Percentiles rank a stretch among this genome's conserved stretches.
phyloP scores from a whole-genome alignment of 2,888 invertebrate genomes.

The Stenodera caucasica region DNA sequence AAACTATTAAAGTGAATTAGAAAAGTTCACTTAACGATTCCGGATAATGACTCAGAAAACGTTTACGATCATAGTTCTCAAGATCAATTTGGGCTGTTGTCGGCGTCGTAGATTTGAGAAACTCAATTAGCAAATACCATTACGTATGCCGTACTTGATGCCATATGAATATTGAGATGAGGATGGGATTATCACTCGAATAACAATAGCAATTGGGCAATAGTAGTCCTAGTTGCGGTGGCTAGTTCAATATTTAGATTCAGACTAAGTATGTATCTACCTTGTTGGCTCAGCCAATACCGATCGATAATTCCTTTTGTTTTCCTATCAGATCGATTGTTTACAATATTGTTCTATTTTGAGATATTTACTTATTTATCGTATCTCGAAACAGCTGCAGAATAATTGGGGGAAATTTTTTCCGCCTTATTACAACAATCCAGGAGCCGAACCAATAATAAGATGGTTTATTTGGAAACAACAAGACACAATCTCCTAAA shows the following conservation, averaged over 20 bases:
- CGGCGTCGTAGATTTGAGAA: conserved; percentile 13
- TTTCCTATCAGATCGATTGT: not conserved
- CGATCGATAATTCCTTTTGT: not conserved
- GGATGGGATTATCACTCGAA: conserved; percentile 14
- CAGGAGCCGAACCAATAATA: too few species aligned
- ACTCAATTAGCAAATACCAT: conserved; percentile 25
- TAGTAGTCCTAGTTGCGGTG: conserved; percentile 11
- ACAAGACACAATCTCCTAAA: too few species aligned
- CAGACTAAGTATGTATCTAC: too few species aligned
- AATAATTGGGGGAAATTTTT: too few species aligned
- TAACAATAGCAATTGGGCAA: not conserved
- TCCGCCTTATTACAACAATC: too few species aligned
- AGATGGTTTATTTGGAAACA: too few species aligned
- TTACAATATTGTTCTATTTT: not conserved
- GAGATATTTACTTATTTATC: too few species aligned
- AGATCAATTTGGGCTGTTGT: conserved; percentile 14
- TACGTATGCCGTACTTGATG: conserved; percentile 25
- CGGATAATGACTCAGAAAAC: conserved; percentile 21
- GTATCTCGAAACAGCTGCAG: too few species aligned
- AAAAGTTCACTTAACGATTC: conserved; percentile 22
- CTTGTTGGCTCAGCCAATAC: too few species aligned
- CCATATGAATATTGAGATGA: conserved; percentile 22
- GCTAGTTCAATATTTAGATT: conserved; percentile 11
- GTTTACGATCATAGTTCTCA: conserved; percentile 17
- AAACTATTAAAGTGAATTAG: conserved; percentile 23